These are phyloP conservation scores for Sorex maritimensis DNA, from an alignment of 2,797 vertebrate species.

Conservation along the genomic window DNA sequence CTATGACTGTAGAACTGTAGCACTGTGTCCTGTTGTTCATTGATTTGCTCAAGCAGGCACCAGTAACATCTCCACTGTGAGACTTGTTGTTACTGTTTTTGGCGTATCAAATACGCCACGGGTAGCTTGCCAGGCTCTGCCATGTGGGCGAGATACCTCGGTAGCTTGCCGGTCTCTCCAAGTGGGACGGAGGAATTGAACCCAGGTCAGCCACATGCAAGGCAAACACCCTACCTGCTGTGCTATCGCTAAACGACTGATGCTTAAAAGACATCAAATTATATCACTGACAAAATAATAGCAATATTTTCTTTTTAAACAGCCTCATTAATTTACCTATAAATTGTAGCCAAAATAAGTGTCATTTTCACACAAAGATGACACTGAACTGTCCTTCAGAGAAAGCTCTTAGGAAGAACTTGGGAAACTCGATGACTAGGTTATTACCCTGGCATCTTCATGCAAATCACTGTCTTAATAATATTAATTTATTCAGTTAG, in stretches of 20 bases:
- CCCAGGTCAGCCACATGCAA: too few relatives aligned
- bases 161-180: too few relatives aligned
- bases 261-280: slow-evolving; percentile 55
- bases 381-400: not conserved
- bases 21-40: too few relatives aligned
- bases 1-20: not conserved
- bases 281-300: slow-evolving; percentile 54
- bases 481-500: not conserved
- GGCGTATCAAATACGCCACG: too few relatives aligned
- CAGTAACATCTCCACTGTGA: too few relatives aligned
- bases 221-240: too few relatives aligned
- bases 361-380: slow-evolving; percentile 6
- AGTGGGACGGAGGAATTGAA: too few relatives aligned
- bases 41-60: too few relatives aligned
- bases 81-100: too few relatives aligned
- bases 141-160: too few relatives aligned
- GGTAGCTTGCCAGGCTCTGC: too few relatives aligned
- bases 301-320: slow-evolving; percentile 47
- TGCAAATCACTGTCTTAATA: not conserved
- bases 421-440: not conserved
- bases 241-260: not conserved
- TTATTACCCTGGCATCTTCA: not conserved
- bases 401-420: not conserved
- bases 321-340: not conserved
- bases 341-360: not conserved